Conservation (phyloP, 2,113 vertebrate genomes). For the Aegotheles bennettii region DNA sequence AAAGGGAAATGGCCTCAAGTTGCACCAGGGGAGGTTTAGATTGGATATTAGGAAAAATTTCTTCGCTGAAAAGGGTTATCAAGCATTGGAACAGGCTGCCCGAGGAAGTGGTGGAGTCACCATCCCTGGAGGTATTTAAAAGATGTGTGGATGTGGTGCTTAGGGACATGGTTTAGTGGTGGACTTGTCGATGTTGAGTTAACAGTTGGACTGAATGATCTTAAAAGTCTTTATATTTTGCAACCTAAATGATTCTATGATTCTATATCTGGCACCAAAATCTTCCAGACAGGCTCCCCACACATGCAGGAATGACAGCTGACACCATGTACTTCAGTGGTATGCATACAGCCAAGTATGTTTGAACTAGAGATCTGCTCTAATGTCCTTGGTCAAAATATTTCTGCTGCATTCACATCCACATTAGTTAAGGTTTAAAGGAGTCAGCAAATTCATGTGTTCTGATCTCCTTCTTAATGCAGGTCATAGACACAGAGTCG, state of each 20-base stretch:
- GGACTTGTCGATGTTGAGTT: too few relatives aligned
- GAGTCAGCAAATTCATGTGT: neutral
- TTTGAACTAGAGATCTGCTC: neutral
- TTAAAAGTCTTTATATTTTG: neutral
- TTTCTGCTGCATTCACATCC: neutral
- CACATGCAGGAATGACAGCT: neutral
- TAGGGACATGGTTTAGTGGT: too few relatives aligned
- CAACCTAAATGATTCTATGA: neutral
- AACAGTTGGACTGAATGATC: neutral
- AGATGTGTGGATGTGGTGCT: too few relatives aligned
- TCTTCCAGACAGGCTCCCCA: neutral
- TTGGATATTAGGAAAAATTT: too few relatives aligned
- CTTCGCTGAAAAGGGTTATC: too few relatives aligned
- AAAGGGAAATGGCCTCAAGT: too few relatives aligned
- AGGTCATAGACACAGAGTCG: neutral
- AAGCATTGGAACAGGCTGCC: too few relatives aligned
- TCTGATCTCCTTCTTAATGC: neutral
- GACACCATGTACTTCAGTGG: neutral
- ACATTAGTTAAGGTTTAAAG: neutral
- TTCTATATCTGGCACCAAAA: neutral
- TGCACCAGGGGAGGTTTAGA: too few relatives aligned
- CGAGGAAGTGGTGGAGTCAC: too few relatives aligned
- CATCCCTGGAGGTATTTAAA: too few relatives aligned
- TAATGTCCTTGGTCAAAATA: neutral
- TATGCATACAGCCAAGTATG: neutral